phyloP scores from a whole-genome alignment of 1,140 invertebrate species.

The Macrostomum lignano region DNA sequence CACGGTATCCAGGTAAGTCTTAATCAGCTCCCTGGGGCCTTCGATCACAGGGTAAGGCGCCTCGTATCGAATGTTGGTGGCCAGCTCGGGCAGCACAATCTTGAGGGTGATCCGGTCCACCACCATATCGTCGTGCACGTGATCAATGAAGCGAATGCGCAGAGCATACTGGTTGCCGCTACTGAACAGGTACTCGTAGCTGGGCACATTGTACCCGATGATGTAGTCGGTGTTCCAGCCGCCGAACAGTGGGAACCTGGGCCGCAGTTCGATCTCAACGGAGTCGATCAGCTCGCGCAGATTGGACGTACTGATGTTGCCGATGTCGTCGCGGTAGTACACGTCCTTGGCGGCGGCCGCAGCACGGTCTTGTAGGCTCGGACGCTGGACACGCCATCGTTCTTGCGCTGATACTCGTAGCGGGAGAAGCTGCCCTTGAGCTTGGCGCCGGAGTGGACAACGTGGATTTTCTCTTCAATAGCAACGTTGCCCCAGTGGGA shows the following conservation, averaged over 20 bases:
- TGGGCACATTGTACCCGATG: conserved; percentile 83
- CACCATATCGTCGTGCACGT: conserved; percentile 80
- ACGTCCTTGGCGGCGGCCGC: conserved; percentile 63
- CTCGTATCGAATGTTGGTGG: conserved; percentile 43
- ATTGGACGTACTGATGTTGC: conserved; percentile 91
- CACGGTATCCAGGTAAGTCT: conserved; percentile 74
- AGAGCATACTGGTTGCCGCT: conserved; percentile 49
- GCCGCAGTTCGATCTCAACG: conserved; percentile 69
- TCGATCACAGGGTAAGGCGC: conserved; percentile 52
- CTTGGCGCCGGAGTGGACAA: conserved; percentile 62
- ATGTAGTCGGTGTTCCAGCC: conserved; percentile 93
- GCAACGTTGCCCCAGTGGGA: conserved; percentile 98
- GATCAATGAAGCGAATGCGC: conserved; percentile 70
- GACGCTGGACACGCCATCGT: conserved; percentile 50
- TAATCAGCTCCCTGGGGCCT: conserved; percentile 44
- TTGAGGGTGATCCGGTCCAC: conserved; percentile 62
- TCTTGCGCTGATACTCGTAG: conserved; percentile 74
- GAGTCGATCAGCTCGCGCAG: conserved; percentile 55
- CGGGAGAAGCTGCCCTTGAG: conserved; percentile 73
- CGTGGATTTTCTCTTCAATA: conserved; percentile 66
- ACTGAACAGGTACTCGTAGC: conserved; percentile 69
- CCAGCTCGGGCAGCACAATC: conserved; percentile 75
- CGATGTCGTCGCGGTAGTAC: conserved; percentile 85
- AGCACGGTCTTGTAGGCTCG: conserved; percentile 69
- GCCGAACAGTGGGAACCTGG: conserved; percentile 83